Percentiles rank a stretch among this genome's conserved stretches.
Evolutionary conservation across 2,888 invertebrate genomes (phyloP).

Genomic region (Synergus gifuensis): DNA sequence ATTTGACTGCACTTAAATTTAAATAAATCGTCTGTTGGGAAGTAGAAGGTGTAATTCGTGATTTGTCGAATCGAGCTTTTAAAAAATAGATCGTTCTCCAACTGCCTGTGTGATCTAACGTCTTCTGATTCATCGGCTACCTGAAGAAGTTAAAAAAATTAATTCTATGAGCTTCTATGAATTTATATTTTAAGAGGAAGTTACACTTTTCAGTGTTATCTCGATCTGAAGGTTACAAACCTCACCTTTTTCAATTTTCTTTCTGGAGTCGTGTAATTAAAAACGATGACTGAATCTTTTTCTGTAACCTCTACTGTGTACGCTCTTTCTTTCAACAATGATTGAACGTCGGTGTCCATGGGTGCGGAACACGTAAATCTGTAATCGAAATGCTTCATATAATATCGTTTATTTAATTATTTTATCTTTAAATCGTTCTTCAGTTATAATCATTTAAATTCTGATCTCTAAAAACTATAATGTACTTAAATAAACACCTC

Average conservation of each 20-base stretch:
- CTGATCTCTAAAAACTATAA: not conserved
- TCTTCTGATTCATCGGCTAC: slow-evolving; percentile 58
- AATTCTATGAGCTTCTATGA: not conserved
- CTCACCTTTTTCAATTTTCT: slow-evolving; percentile 10
- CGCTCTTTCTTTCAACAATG: slow-evolving; percentile 22
- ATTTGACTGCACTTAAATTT: slow-evolving; percentile 60
- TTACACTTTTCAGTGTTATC: no score
- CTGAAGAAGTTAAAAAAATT: slow-evolving; percentile 1
- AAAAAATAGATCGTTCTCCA: slow-evolving; percentile 81
- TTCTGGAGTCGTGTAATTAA: slow-evolving; percentile 7
- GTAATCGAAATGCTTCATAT: not conserved
- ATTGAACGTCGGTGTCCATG: not conserved
- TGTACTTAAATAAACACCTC: slow-evolving; percentile 44
- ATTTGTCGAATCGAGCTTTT: slow-evolving; percentile 81
- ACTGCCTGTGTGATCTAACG: slow-evolving; percentile 79
- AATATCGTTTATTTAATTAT: not conserved
- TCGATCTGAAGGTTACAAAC: not conserved
- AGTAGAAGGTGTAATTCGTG: slow-evolving; percentile 80
- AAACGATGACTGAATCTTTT: slow-evolving; percentile 13
- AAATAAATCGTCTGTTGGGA: slow-evolving; percentile 81
- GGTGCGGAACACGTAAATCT: slow-evolving; percentile 20
- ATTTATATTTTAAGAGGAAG: no score
- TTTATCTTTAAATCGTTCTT: not conserved
- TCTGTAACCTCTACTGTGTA: slow-evolving; percentile 1
- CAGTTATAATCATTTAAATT: not conserved